Conservation (phyloP, 2,888 invertebrate species). For the Augochlorella aurata region DNA sequence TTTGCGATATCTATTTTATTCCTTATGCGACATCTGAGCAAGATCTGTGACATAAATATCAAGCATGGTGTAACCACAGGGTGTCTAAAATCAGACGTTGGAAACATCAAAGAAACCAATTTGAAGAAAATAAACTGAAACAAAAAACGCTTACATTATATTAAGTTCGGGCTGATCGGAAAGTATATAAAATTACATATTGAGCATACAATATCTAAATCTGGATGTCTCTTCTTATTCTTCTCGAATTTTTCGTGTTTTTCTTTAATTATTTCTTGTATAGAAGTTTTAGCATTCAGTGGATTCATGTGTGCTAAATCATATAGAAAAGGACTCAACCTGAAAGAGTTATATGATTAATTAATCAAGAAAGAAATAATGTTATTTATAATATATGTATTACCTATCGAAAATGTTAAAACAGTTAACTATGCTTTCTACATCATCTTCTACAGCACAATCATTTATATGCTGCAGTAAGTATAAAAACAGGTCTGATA, state of each 20-base stretch:
- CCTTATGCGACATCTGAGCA: constrained; percentile 86
- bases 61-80: constrained; percentile 92
- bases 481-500: constrained; percentile 89
- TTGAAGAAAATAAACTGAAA: constrained; percentile 90
- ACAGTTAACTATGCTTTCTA: constrained; percentile 82
- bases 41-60: constrained; percentile 92
- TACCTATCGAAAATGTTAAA: constrained; percentile 85
- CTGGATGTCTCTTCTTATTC: constrained; percentile 85
- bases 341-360: constrained; percentile 57
- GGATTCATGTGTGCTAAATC: constrained; percentile 89
- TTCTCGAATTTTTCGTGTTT: constrained; percentile 87
- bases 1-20: constrained; percentile 87
- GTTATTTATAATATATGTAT: neutral
- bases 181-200: constrained; percentile 81
- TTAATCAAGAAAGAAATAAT: neutral
- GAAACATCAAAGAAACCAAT: constrained; percentile 90
- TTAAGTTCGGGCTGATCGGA: constrained; percentile 79
- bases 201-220: constrained; percentile 84
- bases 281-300: constrained; percentile 86
- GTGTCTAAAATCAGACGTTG: constrained; percentile 94
- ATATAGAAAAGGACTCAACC: constrained; percentile 83
- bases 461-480: constrained; percentile 91
- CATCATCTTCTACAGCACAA: constrained; percentile 81
- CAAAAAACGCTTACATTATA: constrained; percentile 11
- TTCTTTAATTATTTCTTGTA: constrained; percentile 88